A percentile compares a stretch with the other conserved stretches of the same genome.
Evolutionary conservation across 2,113 vertebrate species (phyloP).

Genomic region (Dromas ardeola): DNA sequence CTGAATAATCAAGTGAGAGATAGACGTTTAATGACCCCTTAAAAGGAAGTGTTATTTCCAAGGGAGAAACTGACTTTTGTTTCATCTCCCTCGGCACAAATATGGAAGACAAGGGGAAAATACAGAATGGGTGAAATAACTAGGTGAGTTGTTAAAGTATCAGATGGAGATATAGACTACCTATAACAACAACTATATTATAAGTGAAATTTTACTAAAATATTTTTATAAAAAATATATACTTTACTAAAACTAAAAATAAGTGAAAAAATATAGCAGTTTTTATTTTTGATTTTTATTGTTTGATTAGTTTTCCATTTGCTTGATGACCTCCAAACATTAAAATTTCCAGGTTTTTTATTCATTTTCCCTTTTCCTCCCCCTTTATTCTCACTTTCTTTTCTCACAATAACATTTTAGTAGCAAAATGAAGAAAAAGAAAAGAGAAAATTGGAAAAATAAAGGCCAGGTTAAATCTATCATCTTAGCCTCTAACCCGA

Average conservation of each 20-base stretch:
- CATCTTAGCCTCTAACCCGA: rapidly evolving
- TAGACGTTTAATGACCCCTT: constrained; percentile 20
- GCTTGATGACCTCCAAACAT: neutral
- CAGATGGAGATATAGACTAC: neutral
- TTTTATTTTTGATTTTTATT: neutral
- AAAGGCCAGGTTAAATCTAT: neutral
- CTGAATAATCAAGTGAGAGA: constrained; percentile 42
- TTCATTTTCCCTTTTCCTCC: rapidly evolving
- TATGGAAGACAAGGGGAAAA: neutral
- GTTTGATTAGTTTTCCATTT: neutral
- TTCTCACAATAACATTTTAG: neutral
- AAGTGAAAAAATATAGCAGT: rapidly evolving
- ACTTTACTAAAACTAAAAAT: neutral
- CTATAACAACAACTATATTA: too few species aligned
- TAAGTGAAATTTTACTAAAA: neutral
- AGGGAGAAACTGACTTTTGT: neutral
- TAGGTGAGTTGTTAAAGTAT: neutral
- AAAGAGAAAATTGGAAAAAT: neutral
- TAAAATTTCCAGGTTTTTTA: neutral
- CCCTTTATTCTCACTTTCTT: neutral
- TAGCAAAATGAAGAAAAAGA: neutral
- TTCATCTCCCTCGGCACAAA: neutral
- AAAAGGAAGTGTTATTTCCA: constrained; percentile 29
- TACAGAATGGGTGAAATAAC: neutral
- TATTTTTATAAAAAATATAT: neutral